Percentiles rank a stretch among this genome's conserved stretches.
Conservation (phyloP, 1,140 invertebrate species). For the Eubasilissa regina region DNA sequence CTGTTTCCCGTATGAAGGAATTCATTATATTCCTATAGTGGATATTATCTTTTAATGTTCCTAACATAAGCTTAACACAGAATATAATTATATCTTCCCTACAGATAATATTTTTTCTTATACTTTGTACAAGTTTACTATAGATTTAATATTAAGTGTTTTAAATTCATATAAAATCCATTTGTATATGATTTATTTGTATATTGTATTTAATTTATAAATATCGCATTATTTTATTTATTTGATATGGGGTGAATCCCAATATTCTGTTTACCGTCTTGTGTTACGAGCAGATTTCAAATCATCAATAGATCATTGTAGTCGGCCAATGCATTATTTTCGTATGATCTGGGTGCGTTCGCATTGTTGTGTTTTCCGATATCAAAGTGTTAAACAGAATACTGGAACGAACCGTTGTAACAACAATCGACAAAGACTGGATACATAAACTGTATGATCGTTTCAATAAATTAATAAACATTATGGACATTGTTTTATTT, state of each 20-base stretch:
- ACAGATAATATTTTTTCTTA: slow-evolving; percentile 39
- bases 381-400: slow-evolving; percentile 51
- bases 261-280: slow-evolving; percentile 53
- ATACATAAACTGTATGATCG: slow-evolving; percentile 58
- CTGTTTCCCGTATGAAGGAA: neutral
- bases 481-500: slow-evolving; percentile 37
- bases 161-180: slow-evolving; percentile 34
- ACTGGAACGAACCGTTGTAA: slow-evolving; percentile 51
- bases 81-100: slow-evolving; percentile 34
- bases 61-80: slow-evolving; percentile 29
- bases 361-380: slow-evolving; percentile 19
- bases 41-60: slow-evolving; percentile 27
- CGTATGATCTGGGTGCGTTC: neutral
- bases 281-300: slow-evolving; percentile 15
- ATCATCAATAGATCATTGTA: neutral
- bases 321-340: neutral
- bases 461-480: slow-evolving; percentile 59
- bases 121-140: slow-evolving; percentile 54
- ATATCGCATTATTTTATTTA: slow-evolving; percentile 59
- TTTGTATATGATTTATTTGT: slow-evolving; percentile 54
- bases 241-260: slow-evolving; percentile 45
- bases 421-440: slow-evolving; percentile 60
- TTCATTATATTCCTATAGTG: slow-evolving; percentile 16
- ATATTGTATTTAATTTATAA: slow-evolving; percentile 59
- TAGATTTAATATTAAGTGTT: slow-evolving; percentile 43